These are phyloP conservation scores for Trichogramma dendrolimi DNA, from an alignment of 2,888 invertebrate species.

Conservation along the genomic window DNA sequence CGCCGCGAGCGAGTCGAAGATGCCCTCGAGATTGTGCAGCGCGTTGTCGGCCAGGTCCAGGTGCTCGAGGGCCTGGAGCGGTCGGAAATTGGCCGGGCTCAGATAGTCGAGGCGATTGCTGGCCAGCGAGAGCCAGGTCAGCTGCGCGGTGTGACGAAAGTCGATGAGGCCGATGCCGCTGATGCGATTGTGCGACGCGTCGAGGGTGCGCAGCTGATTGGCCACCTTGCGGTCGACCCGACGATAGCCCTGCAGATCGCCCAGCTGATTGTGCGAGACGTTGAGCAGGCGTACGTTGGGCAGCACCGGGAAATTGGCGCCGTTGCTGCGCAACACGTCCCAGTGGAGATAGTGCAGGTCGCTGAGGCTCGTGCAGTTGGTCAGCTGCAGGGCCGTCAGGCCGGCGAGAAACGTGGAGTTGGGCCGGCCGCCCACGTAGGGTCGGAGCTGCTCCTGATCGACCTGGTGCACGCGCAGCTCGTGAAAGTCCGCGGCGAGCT, in stretches of 20 bases:
- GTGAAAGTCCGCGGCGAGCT: conserved; percentile 28
- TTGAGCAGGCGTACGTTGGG: conserved; percentile 33
- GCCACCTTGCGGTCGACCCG: conserved; percentile 22
- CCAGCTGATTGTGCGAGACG: conserved; percentile 41
- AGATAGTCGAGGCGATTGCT: conserved; percentile 63
- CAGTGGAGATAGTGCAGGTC: conserved; percentile 32
- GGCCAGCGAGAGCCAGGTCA: conserved; percentile 66
- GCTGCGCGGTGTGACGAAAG: conserved; percentile 38
- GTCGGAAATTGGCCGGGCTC: conserved; percentile 59
- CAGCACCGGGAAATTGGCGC: background rate
- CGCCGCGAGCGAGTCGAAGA: conserved; percentile 59
- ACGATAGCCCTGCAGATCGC: conserved; percentile 32
- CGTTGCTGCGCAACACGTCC: conserved; percentile 3
- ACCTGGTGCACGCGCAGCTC: conserved; percentile 23
- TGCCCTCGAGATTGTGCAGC: conserved; percentile 56
- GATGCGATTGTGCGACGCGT: conserved; percentile 61
- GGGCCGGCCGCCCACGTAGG: conserved; percentile 31
- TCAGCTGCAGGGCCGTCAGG: conserved; percentile 9
- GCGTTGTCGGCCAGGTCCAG: conserved; percentile 70
- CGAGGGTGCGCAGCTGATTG: conserved; percentile 51
- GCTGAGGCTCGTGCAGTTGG: conserved; percentile 32
- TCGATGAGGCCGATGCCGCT: conserved; percentile 51
- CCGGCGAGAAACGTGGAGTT: conserved; percentile 33
- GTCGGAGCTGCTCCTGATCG: conserved; percentile 31
- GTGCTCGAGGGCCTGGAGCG: conserved; percentile 61